Conservation (phyloP, 2,797 vertebrate species). For the Columba guinea region DNA sequence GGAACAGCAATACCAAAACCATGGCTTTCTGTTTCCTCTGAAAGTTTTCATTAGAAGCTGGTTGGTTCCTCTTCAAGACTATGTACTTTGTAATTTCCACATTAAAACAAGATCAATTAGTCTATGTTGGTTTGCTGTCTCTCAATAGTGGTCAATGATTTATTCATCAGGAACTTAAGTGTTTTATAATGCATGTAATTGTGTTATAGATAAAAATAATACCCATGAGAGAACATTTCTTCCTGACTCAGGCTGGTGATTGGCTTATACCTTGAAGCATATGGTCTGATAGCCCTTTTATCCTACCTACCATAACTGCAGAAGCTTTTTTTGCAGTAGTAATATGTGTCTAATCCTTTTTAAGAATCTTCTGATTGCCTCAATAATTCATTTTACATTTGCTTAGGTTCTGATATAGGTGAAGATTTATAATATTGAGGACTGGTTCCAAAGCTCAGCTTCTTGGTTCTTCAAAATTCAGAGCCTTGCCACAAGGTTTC, state of each 20-base stretch:
- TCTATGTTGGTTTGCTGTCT: not conserved
- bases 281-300: constrained; percentile 23
- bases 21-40: not conserved
- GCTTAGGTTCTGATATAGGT: constrained; percentile 22
- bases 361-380: constrained; percentile 21
- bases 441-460: not conserved
- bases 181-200: not conserved
- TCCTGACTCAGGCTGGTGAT: constrained; percentile 16
- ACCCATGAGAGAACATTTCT: not conserved
- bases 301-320: not conserved
- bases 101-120: not conserved
- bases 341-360: constrained; percentile 30
- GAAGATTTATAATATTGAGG: constrained; percentile 29
- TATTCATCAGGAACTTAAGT: not conserved
- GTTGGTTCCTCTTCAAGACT: not conserved
- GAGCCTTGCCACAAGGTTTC: constrained; percentile 32
- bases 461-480: constrained; percentile 42
- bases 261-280: not conserved
- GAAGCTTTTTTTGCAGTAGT: constrained; percentile 39
- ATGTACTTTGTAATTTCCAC: not conserved
- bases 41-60: not conserved
- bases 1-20: too few relatives aligned
- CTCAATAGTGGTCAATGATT: not conserved
- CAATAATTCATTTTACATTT: constrained; percentile 51
- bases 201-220: constrained; percentile 31